phyloP scores from a whole-genome alignment of 2,113 vertebrate genomes.

The Passer montanus region DNA sequence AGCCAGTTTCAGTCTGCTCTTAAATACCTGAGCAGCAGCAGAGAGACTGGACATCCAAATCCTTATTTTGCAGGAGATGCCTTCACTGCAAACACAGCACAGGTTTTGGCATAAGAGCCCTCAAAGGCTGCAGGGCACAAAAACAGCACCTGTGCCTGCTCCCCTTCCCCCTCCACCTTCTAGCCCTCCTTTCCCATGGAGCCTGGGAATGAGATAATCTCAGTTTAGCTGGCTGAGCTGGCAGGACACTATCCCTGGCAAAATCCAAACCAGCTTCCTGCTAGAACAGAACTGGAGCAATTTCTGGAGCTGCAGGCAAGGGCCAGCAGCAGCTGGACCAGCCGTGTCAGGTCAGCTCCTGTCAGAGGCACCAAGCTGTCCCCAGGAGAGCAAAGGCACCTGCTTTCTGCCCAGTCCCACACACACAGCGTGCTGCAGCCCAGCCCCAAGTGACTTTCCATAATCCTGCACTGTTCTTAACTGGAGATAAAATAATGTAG shows the following conservation, averaged over 20 bases:
- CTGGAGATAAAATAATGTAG: not conserved
- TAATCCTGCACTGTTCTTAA: not conserved
- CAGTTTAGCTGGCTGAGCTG: not conserved
- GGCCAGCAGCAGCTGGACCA: not conserved
- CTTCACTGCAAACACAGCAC: fast-evolving
- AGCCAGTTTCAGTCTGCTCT: not conserved
- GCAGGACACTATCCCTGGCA: not conserved
- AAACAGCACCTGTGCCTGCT: not conserved
- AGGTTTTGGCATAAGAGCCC: fast-evolving
- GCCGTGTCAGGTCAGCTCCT: not conserved
- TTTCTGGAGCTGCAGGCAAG: not conserved
- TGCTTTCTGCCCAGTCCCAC: not conserved
- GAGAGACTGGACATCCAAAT: not conserved
- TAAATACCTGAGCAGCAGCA: not conserved
- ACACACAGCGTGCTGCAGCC: not conserved
- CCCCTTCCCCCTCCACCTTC: not conserved
- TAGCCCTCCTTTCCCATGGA: fast-evolving
- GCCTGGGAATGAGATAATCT: fast-evolving
- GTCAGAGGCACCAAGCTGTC: not conserved
- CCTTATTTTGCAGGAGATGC: not conserved
- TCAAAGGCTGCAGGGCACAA: not conserved
- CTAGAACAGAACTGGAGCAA: not conserved
- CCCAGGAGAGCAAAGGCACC: fast-evolving
- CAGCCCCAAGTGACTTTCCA: not conserved
- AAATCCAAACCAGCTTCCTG: fast-evolving